A percentile compares a stretch with the other conserved stretches of the same genome.
These are phyloP conservation scores for Rhagium mordax DNA, from an alignment of 2,888 invertebrate genomes.

Conservation along the genomic window DNA sequence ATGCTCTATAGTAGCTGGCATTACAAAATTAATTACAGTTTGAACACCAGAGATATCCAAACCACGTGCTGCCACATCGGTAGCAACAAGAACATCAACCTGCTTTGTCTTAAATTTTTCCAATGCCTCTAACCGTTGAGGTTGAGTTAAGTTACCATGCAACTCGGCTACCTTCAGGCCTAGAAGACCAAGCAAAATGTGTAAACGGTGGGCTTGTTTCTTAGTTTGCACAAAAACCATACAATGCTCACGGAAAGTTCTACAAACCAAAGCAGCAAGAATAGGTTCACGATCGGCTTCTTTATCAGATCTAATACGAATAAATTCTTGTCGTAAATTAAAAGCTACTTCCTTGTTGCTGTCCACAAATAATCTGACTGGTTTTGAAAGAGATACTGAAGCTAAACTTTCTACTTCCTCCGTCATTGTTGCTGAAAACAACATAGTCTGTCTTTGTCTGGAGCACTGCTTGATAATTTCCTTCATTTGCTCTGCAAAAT, in stretches of 20 bases:
- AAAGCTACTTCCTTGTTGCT: conserved; percentile 96
- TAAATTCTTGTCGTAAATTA: conserved; percentile 96
- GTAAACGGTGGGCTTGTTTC: conserved; percentile 93
- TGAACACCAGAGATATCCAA: conserved; percentile 97
- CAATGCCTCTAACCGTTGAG: conserved; percentile 92
- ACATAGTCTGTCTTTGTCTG: conserved; percentile 92
- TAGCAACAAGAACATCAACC: conserved; percentile 87
- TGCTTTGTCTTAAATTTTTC: conserved; percentile 89
- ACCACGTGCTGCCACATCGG: conserved; percentile 94
- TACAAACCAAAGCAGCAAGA: conserved; percentile 84
- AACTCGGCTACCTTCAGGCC: conserved; percentile 91
- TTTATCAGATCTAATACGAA: conserved; percentile 89
- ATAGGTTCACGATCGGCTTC: conserved; percentile 95
- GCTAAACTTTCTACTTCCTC: conserved; percentile 96
- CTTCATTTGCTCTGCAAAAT: conserved; percentile 99
- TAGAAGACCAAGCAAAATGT: conserved; percentile 91
- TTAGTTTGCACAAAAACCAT: conserved; percentile 99
- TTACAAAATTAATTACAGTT: conserved; percentile 96
- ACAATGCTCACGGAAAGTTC: conserved; percentile 92
- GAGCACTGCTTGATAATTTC: conserved; percentile 96
- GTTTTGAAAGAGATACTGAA: conserved; percentile 92
- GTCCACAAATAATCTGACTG: conserved; percentile 96
- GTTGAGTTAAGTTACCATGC: conserved; percentile 97
- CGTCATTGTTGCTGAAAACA: conserved; percentile 99
- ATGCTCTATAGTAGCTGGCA: conserved; percentile 95